Conservation (phyloP, 2,888 invertebrate genomes). For the Drosophila pegasa region DNA sequence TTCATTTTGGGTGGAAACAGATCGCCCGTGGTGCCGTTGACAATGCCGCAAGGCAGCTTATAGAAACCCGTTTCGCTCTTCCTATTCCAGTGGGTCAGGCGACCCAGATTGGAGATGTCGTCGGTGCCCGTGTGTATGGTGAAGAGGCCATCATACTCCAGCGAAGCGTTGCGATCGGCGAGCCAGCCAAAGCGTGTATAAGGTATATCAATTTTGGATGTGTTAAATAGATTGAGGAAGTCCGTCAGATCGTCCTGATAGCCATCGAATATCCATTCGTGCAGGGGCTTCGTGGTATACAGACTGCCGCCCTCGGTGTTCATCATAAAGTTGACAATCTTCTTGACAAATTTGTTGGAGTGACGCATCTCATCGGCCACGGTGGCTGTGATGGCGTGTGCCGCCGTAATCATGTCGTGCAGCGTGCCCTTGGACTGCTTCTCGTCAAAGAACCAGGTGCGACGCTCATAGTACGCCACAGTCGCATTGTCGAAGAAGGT, state of each 20-base stretch:
- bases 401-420: constrained; percentile 88
- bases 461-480: constrained; percentile 90
- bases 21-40: constrained; percentile 92
- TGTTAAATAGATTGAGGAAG: constrained; percentile 86
- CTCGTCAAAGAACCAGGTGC: constrained; percentile 90
- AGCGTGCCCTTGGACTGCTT: constrained; percentile 89
- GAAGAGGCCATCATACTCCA: constrained; percentile 91
- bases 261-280: constrained; percentile 92
- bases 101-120: constrained; percentile 89
- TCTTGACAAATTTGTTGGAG: constrained; percentile 83
- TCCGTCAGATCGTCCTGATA: constrained; percentile 90
- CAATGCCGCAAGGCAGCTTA: constrained; percentile 87
- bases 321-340: constrained; percentile 87
- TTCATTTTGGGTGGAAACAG: constrained; percentile 89
- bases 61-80: constrained; percentile 87
- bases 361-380: constrained; percentile 87
- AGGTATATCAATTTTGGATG: constrained; percentile 86
- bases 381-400: constrained; percentile 91
- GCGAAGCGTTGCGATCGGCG: constrained; percentile 90
- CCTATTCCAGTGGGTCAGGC: constrained; percentile 90
- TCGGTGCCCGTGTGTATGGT: constrained; percentile 90
- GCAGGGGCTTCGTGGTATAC: constrained; percentile 87
- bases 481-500: constrained; percentile 90
- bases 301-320: constrained; percentile 85
- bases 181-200: constrained; percentile 95